Conservation (phyloP, 2,113 vertebrate genomes). For the Indicator indicator region DNA sequence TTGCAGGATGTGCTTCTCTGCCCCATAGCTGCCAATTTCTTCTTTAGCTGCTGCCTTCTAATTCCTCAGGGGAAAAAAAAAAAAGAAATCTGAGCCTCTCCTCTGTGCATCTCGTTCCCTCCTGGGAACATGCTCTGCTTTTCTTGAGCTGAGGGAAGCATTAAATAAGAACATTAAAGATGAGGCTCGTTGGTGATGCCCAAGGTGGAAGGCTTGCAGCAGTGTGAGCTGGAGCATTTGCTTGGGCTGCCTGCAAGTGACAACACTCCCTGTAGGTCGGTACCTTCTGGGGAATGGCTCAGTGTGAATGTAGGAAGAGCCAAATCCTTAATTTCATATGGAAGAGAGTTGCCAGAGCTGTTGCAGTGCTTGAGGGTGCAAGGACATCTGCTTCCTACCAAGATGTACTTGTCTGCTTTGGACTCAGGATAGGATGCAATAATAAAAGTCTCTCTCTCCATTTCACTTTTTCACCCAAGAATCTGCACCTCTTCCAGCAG, state of each 20-base stretch:
- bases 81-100: neutral
- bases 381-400: slow-evolving; percentile 35
- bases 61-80: neutral
- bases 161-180: neutral
- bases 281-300: slow-evolving; percentile 22
- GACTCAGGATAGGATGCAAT: neutral
- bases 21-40: neutral
- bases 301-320: slow-evolving; percentile 22
- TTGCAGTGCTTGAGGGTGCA: neutral
- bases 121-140: neutral
- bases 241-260: neutral
- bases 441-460: neutral
- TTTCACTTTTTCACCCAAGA: neutral
- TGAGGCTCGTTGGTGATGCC: neutral
- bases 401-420: slow-evolving; percentile 1
- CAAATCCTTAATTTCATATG: neutral
- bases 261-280: neutral
- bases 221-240: neutral
- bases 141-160: neutral
- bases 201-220: neutral
- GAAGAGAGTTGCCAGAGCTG: slow-evolving; percentile 7
- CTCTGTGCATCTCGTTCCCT: neutral
- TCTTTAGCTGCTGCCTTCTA: neutral
- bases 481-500: neutral
- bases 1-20: neutral